These are phyloP conservation scores for Seira ritae DNA, from an alignment of 2,888 invertebrate species.

Conservation along the genomic window DNA sequence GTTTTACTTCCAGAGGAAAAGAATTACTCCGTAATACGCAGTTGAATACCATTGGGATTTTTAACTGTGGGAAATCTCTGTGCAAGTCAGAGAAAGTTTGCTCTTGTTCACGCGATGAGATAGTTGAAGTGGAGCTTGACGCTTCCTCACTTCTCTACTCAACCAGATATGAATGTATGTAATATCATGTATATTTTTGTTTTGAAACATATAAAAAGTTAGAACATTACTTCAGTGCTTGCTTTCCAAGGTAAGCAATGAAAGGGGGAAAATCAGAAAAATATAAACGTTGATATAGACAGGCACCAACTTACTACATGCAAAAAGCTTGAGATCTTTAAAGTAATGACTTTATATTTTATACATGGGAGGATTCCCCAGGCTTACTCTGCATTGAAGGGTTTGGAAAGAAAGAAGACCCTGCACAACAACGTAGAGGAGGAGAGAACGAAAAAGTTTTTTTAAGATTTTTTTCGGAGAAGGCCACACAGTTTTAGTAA, in stretches of 20 bases:
- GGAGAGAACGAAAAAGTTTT: neutral
- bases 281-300: too few species aligned
- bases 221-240: too few species aligned
- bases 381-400: neutral
- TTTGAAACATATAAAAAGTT: too few species aligned
- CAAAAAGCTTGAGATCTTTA: neutral
- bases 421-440: neutral
- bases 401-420: neutral
- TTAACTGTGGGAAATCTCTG: constrained; percentile 55
- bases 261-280: too few species aligned
- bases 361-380: neutral
- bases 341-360: neutral
- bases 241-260: too few species aligned
- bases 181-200: too few species aligned
- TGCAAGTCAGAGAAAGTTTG: constrained; percentile 40
- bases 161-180: too few species aligned
- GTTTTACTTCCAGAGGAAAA: neutral
- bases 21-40: neutral
- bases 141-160: neutral
- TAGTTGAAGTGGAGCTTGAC: constrained; percentile 39
- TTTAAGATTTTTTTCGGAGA: too few species aligned
- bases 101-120: neutral
- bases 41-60: constrained; percentile 28
- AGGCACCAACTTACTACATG: too few species aligned
- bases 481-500: neutral